Evolutionary conservation across 2,113 vertebrate genomes (phyloP), one percentile per base, ranked within the genome.

Genomic region (Regulus satrapa): DNA sequence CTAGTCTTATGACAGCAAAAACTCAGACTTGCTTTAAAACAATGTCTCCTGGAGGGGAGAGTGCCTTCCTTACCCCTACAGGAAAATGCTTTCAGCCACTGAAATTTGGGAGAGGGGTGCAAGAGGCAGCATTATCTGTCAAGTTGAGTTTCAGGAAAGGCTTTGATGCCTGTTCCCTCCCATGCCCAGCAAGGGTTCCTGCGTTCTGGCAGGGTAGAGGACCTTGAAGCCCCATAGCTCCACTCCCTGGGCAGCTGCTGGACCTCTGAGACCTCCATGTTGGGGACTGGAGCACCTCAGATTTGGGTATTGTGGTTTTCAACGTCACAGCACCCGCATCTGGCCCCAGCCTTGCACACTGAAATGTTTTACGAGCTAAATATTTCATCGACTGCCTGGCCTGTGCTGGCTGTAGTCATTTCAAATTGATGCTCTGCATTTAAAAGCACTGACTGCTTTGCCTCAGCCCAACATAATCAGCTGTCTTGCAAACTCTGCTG

Each of bases 371-470:
- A 52, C 0, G 0, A 86, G 17, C 40, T 87, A 71, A 91, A 92
- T 86, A 84, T 92, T 96, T 89, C 59, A 74, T 89, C 0, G 1
- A 5, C 59, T 56, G 68, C 72, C 58, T 68, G 40, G 34, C 26
- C 73, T 32, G 8, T 85, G 91, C 52, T 76, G 52, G 43, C 8
- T 17, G 45, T 24, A 92, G 61, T 38, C 2, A 28, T 81, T 93
- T 71, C 64, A 78, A 51, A 75, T 25, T 34, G 87, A 67, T 87
- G 59, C 24, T 34, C 84, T 1, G 9, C 48, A 14, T 74, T 84
- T 80, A 64, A 76, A 81, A 82, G 45, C 31, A 73, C 52, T 54
- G 55, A 29, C 56, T 81, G 92, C 64, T 92, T 59, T 36, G 31
- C 77, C 59, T 16, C 49, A 85, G 88, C 58, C 49, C 75, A 55